Evolutionary conservation across 2,113 vertebrate genomes (phyloP).

Genomic region (Suricata suricatta): DNA sequence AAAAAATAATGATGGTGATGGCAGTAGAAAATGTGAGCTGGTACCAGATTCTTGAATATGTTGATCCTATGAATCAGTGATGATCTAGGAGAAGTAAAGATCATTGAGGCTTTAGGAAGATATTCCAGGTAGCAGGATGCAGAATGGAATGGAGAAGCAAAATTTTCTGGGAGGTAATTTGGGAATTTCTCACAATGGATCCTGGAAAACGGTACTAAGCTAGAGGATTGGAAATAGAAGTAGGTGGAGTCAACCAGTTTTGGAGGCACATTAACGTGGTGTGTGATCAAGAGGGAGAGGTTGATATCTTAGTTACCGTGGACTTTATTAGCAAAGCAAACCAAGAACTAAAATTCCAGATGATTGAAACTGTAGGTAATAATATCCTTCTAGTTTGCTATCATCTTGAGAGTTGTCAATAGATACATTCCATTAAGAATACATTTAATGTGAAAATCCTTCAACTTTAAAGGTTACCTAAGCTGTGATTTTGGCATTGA

Average conservation of each 20-base stretch:
- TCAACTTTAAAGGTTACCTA: conserved; percentile 6
- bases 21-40: not conserved
- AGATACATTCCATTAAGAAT: conserved; percentile 11
- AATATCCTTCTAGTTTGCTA: not conserved
- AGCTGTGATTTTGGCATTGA: conserved; percentile 10
- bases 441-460: not conserved
- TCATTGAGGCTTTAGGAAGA: not conserved
- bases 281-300: not conserved
- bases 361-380: not conserved
- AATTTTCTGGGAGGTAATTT: not conserved
- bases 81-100: not conserved
- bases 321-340: not conserved
- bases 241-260: not conserved
- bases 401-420: not conserved
- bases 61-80: not conserved
- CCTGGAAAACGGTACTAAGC: not conserved
- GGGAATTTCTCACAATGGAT: not conserved
- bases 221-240: not conserved
- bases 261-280: not conserved
- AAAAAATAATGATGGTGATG: not conserved
- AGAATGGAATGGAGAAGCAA: not conserved
- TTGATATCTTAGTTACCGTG: not conserved
- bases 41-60: not conserved
- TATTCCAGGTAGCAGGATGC: not conserved
- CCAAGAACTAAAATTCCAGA: conserved; percentile 35